Conservation (phyloP, 2,797 vertebrate genomes). For the Chaenodraco wilsoni region DNA sequence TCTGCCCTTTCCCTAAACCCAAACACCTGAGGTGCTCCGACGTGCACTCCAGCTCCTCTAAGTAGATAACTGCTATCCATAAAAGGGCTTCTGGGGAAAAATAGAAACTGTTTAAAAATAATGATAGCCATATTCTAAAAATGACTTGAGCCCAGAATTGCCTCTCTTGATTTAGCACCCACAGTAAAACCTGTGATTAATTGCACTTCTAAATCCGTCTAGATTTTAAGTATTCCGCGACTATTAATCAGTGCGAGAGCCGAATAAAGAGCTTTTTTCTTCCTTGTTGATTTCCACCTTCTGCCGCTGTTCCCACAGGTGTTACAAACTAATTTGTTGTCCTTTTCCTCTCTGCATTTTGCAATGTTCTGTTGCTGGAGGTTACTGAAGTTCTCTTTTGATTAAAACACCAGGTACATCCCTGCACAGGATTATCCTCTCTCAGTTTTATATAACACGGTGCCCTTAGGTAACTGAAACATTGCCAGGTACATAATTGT, state of each 20-base stretch:
- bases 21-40: constrained; percentile 39
- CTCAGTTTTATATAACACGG: constrained; percentile 30
- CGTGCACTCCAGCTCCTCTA: constrained; percentile 36
- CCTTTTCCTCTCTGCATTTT: constrained; percentile 38
- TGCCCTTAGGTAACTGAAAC: constrained; percentile 30
- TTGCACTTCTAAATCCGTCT: constrained; percentile 53
- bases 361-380: constrained; percentile 22
- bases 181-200: constrained; percentile 66
- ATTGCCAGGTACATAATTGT: constrained; percentile 51
- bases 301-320: constrained; percentile 51
- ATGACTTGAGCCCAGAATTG: constrained; percentile 58
- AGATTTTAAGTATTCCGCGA: constrained; percentile 51
- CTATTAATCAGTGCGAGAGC: constrained; percentile 66
- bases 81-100: constrained; percentile 47
- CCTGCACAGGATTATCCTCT: constrained; percentile 11
- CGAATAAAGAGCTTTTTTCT: constrained; percentile 55
- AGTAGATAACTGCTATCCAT: constrained; percentile 45
- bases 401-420: constrained; percentile 47
- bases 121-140: constrained; percentile 67
- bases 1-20: constrained; percentile 41
- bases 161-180: constrained; percentile 66
- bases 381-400: constrained; percentile 12
- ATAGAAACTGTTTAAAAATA: constrained; percentile 62
- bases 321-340: constrained; percentile 52
- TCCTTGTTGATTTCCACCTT: constrained; percentile 61